Conservation (phyloP, 2,888 invertebrate species). For the Eudasyphora cyanicolor region DNA sequence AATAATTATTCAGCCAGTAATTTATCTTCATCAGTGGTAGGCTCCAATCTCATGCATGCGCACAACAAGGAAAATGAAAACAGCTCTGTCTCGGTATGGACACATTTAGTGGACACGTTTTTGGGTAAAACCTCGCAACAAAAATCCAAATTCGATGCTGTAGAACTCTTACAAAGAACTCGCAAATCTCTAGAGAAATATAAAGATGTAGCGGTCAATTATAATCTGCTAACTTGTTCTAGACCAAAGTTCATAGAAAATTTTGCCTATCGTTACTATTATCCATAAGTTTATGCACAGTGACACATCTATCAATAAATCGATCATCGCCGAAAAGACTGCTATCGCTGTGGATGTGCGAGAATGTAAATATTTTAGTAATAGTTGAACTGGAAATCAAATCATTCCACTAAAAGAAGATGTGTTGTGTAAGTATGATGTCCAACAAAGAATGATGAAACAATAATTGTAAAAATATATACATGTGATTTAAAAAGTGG, state of each 20-base stretch:
- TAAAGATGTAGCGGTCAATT: conserved; percentile 83
- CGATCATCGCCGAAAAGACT: not conserved
- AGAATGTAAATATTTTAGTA: not conserved
- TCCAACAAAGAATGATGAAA: not conserved
- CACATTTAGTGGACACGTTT: conserved; percentile 83
- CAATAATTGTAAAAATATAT: not conserved
- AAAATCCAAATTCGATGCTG: conserved; percentile 85
- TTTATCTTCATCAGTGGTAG: not conserved
- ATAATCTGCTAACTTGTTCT: conserved; percentile 87
- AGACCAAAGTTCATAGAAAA: conserved; percentile 83
- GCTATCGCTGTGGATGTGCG: not conserved
- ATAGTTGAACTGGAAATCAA: not conserved
- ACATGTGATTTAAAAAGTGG: conserved; percentile 8
- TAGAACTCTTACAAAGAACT: conserved; percentile 86
- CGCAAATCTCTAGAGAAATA: conserved; percentile 83
- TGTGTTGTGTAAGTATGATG: conserved; percentile 10
- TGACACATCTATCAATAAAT: not conserved
- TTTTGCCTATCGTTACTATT: conserved; percentile 76
- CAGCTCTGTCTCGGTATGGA: conserved; percentile 78
- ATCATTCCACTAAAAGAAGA: conserved; percentile 18
- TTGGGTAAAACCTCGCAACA: conserved; percentile 81
- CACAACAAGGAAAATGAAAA: conserved; percentile 24
- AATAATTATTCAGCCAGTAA: conserved; percentile 39
- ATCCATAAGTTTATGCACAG: conserved; percentile 69
- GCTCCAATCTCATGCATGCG: conserved; percentile 26